A percentile compares a stretch with the other conserved stretches of the same genome.
phyloP scores from a whole-genome alignment of 2,888 invertebrate species.

The Sphinx pinastri region DNA sequence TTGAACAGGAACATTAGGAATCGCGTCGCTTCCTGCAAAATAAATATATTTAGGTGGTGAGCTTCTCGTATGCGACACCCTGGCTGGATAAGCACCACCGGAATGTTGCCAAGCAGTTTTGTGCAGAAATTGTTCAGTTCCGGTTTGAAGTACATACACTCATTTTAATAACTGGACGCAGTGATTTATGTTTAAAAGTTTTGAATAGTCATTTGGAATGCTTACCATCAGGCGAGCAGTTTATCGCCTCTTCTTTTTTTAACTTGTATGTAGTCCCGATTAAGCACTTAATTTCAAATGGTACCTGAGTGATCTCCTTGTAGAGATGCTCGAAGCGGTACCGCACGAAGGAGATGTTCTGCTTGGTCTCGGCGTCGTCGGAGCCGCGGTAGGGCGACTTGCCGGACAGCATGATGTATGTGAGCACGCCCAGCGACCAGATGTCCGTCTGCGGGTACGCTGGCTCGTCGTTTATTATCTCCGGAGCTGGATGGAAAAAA shows the following conservation, averaged over 20 bases:
- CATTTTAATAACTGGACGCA: too few relatives aligned
- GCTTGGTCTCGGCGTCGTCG: constrained; percentile 92
- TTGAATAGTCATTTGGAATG: too few relatives aligned
- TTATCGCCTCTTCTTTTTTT: too few relatives aligned
- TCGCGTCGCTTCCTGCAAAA: constrained; percentile 78
- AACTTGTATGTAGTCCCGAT: too few relatives aligned
- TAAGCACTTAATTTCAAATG: too few relatives aligned
- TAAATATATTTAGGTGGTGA: not conserved
- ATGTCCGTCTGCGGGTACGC: constrained; percentile 96
- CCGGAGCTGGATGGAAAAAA: constrained; percentile 87
- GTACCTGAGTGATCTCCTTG: constrained; percentile 94
- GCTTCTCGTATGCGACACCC: too few relatives aligned
- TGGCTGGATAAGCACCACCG: too few relatives aligned
- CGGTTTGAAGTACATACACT: too few relatives aligned
- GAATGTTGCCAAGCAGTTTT: too few relatives aligned
- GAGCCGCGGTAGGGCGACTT: constrained; percentile 94
- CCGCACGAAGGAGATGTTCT: constrained; percentile 95
- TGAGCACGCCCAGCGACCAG: constrained; percentile 96
- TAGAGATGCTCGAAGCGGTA: constrained; percentile 96
- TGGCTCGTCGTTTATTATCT: constrained; percentile 93
- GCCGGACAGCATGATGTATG: constrained; percentile 96
- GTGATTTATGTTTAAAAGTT: too few relatives aligned
- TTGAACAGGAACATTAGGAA: constrained; percentile 98
- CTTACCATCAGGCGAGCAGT: too few relatives aligned
- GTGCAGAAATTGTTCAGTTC: too few relatives aligned